phyloP scores from a whole-genome alignment of 2,797 vertebrate species.

The Alosa sapidissima region DNA sequence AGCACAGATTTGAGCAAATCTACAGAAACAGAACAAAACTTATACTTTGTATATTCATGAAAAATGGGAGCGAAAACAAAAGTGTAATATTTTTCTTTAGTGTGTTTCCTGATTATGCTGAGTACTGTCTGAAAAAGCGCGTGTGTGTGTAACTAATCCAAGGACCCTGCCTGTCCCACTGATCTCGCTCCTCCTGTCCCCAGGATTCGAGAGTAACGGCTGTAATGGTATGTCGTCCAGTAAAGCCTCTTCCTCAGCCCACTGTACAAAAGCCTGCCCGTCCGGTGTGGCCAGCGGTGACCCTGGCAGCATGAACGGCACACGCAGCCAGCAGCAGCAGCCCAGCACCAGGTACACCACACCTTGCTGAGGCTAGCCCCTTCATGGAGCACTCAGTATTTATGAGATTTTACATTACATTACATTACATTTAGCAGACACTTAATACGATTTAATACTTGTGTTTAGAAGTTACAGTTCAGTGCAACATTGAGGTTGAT shows the following conservation, averaged over 20 bases:
- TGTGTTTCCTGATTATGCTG: neutral
- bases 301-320: constrained; percentile 88
- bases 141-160: neutral
- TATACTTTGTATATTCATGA: neutral
- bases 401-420: too few species aligned
- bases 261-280: constrained; percentile 89
- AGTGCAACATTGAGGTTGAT: neutral
- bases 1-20: too few species aligned
- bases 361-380: neutral
- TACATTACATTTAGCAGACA: too few species aligned
- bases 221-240: constrained; percentile 95
- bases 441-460: too few species aligned
- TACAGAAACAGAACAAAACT: too few species aligned
- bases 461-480: neutral
- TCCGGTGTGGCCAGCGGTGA: constrained; percentile 81
- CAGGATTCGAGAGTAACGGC: constrained; percentile 94
- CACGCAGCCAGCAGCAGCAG: constrained; percentile 79
- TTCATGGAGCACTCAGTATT: neutral
- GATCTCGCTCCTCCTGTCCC: constrained; percentile 32
- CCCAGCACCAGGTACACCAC: constrained; percentile 79
- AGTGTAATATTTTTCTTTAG: too few species aligned
- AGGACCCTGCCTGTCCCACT: neutral
- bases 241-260: constrained; percentile 85
- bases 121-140: neutral
- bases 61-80: neutral